These are phyloP conservation scores for Chelonoidis abingdonii DNA, from an alignment of 2,113 vertebrate genomes.

Conservation along the genomic window DNA sequence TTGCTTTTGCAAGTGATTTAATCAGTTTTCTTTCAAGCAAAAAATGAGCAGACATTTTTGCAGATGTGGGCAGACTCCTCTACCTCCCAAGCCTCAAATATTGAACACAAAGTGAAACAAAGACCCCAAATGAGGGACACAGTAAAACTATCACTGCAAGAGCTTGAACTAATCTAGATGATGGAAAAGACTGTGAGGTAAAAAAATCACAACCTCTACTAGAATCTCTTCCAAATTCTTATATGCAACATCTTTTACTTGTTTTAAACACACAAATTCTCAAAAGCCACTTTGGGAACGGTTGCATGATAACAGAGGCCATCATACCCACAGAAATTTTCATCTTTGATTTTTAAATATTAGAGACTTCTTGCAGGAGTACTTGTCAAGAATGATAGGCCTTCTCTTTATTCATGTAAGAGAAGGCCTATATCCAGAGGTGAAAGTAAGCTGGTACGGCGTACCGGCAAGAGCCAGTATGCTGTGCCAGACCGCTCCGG, in stretches of 20 bases:
- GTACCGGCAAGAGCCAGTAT: no score
- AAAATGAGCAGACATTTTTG: not conserved
- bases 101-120: not conserved
- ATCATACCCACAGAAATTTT: not conserved
- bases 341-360: not conserved
- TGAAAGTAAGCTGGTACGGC: no score
- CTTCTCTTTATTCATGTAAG: not conserved
- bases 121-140: not conserved
- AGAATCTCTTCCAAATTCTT: not conserved
- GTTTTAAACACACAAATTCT: not conserved
- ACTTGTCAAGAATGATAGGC: not conserved
- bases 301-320: not conserved
- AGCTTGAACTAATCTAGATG: not conserved
- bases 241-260: not conserved
- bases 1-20: not conserved
- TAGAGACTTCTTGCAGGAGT: not conserved
- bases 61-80: rapidly evolving
- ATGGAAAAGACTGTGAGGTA: not conserved
- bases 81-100: not conserved
- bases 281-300: not conserved
- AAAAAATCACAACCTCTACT: not conserved
- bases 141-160: not conserved
- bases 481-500: no score
- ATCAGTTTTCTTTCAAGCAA: not conserved
- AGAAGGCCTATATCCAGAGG: not conserved